phyloP scores from a whole-genome alignment of 2,888 invertebrate species.

The Pollenia amentaria region DNA sequence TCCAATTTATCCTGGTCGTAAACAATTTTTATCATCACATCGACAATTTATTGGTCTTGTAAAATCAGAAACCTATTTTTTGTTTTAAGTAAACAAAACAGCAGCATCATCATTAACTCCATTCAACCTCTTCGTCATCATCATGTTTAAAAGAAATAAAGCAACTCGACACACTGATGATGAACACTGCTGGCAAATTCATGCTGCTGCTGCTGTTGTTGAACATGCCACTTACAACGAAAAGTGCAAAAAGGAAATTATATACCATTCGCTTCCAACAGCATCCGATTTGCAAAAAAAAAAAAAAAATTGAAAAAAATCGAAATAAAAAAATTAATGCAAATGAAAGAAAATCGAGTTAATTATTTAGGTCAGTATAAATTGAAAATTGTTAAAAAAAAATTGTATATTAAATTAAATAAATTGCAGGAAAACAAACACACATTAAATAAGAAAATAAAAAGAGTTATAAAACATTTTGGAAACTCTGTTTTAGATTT shows the following conservation, averaged over 20 bases:
- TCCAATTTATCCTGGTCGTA: slow-evolving; percentile 51
- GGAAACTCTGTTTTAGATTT: slow-evolving; percentile 20
- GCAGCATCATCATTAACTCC: slow-evolving; percentile 13
- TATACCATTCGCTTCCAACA: slow-evolving; percentile 35
- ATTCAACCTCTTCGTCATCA: slow-evolving; percentile 8
- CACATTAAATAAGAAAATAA: slow-evolving; percentile 1
- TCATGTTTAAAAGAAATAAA: slow-evolving; percentile 4
- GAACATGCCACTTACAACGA: slow-evolving; percentile 45
- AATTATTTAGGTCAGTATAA: slow-evolving; percentile 64
- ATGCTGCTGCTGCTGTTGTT: neutral
- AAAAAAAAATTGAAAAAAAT: slow-evolving; percentile 24
- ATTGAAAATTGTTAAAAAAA: slow-evolving; percentile 7
- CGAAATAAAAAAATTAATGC: slow-evolving; percentile 19
- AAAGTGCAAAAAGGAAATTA: slow-evolving; percentile 62
- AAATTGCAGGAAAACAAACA: neutral
- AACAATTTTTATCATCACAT: slow-evolving; percentile 44
- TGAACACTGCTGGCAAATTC: slow-evolving; percentile 21
- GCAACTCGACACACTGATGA: neutral
- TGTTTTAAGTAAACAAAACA: slow-evolving; percentile 21
- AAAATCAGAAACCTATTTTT: slow-evolving; percentile 11
- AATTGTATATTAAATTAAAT: neutral
- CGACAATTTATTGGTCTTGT: slow-evolving; percentile 49
- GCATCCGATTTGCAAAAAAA: slow-evolving; percentile 53
- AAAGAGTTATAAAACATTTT: slow-evolving; percentile 9
- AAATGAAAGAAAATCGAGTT: slow-evolving; percentile 33